A percentile compares a stretch with the other conserved stretches of the same genome.
These are phyloP conservation scores for Poecilus cupreus DNA, from an alignment of 2,888 invertebrate species.

Conservation along the genomic window DNA sequence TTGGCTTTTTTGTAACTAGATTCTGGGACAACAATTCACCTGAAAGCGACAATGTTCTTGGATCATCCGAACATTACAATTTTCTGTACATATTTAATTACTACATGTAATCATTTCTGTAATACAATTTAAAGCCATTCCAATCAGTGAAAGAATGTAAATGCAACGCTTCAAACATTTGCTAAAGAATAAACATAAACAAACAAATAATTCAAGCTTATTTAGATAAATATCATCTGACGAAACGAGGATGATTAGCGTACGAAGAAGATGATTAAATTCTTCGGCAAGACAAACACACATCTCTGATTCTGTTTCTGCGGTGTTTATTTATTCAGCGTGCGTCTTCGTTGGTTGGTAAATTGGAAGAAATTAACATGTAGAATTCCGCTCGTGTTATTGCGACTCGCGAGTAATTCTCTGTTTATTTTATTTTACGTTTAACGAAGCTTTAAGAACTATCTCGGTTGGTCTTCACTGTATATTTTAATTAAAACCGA, in stretches of 20 bases:
- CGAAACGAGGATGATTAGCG: not conserved
- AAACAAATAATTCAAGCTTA: constrained; percentile 30
- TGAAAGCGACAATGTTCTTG: no score
- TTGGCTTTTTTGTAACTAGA: no score
- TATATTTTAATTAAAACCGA: constrained; percentile 57
- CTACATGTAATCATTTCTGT: no score
- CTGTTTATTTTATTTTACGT: constrained; percentile 52
- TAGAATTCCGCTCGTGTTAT: constrained; percentile 52
- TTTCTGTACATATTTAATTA: no score
- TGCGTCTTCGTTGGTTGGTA: constrained; percentile 14
- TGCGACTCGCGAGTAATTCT: constrained; percentile 15
- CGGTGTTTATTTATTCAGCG: constrained; percentile 19
- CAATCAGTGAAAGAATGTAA: not conserved
- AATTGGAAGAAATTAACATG: constrained; percentile 54
- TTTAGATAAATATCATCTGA: not conserved
- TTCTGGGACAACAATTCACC: no score
- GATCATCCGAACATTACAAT: no score
- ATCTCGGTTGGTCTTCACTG: constrained; percentile 14
- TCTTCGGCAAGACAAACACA: constrained; percentile 2
- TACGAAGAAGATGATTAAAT: constrained; percentile 23
- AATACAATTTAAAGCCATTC: no score
- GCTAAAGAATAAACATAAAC: not conserved
- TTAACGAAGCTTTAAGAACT: constrained; percentile 46
- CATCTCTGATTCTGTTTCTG: not conserved
- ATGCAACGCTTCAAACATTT: not conserved